Evolutionary conservation across 2,888 invertebrate species (phyloP), one percentile per base, ranked within the genome.

Genomic region (Andrena camellia): DNA sequence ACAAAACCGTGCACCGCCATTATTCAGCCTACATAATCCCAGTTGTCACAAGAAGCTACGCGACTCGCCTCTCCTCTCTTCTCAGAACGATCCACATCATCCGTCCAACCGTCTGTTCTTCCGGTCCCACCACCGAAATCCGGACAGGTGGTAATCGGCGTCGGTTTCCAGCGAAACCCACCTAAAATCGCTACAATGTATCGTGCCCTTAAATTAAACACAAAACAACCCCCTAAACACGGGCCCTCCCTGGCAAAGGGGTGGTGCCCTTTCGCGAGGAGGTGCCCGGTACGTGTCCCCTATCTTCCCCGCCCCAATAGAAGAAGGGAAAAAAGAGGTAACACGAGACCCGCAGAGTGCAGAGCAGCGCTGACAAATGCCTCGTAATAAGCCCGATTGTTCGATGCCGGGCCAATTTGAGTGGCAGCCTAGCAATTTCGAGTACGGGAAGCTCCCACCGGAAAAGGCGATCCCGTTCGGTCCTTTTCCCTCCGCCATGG

Each of bases 331-430:
- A 67, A 78, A 81, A 73, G 71, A 87, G 86, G 89, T 86, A 88
- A 86, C 85, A 76, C 85, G 88, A 87, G 86, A 89, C 78, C 63
- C 26, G 68, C 66, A 71, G 67, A 79, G 67, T 54, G 86, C 87
- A 87, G 86, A 76, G 66, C 88, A 86, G 83, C 84, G 89, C 90
- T 89, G 93, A 92, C 93, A 92, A 93, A 90, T 92, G 92, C 91
- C 90, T 85, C 88, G 93, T 94, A 94, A 93, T 94, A 93, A 93
- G 93, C 89, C 92, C 91, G 93, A 94, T 93, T 93, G 93, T 93
- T 93, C 93, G 92, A 84, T 91, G 92, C 89, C 92, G 90, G 93
- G 94, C 94, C 94, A 94, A 94, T 94, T 94, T 93, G 93, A 93
- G 92, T 92, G 92, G 92, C 93, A 93, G 91, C 90, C 91, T 88